These are phyloP conservation scores for Turritopsis rubra DNA, from an alignment of 30 jellyfish, hydroid and myxozoan genomes.

Conservation along the genomic window DNA sequence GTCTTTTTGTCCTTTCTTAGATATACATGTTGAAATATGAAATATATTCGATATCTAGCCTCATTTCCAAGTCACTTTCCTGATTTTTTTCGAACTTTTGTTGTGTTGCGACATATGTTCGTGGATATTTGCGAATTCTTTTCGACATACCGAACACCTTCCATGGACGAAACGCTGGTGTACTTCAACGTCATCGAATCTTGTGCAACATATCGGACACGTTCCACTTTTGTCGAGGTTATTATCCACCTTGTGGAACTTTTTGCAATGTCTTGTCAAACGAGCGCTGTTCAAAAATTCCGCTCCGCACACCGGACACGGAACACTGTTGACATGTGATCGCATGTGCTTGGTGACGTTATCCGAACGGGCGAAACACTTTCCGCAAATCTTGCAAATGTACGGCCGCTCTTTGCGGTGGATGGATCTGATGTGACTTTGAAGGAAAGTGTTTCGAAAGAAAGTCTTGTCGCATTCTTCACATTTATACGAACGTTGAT, in stretches of 20 bases:
- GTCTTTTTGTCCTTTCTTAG: too few relatives aligned
- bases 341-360: neutral
- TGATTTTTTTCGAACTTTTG: neutral
- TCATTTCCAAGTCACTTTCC: too few relatives aligned
- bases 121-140: neutral
- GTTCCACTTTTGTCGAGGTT: neutral
- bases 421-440: slow-evolving; percentile 17
- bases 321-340: neutral
- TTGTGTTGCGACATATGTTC: slow-evolving; percentile 15
- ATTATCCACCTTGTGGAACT: neutral
- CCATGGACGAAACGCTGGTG: slow-evolving; percentile 9
- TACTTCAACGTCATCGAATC: slow-evolving; percentile 6
- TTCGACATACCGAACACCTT: slow-evolving; percentile 17
- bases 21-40: too few relatives aligned
- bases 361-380: slow-evolving; percentile 11
- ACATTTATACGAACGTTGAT: neutral
- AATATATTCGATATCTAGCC: too few relatives aligned
- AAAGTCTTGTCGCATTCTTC: slow-evolving; percentile 3
- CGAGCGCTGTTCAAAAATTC: too few relatives aligned
- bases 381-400: slow-evolving; percentile 15
- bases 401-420: slow-evolving; percentile 25
- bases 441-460: neutral
- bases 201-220: neutral
- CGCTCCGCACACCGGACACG: slow-evolving; percentile 16
- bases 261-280: neutral